phyloP scores from a whole-genome alignment of 2,797 vertebrate genomes.

The Crenuchus spilurus region DNA sequence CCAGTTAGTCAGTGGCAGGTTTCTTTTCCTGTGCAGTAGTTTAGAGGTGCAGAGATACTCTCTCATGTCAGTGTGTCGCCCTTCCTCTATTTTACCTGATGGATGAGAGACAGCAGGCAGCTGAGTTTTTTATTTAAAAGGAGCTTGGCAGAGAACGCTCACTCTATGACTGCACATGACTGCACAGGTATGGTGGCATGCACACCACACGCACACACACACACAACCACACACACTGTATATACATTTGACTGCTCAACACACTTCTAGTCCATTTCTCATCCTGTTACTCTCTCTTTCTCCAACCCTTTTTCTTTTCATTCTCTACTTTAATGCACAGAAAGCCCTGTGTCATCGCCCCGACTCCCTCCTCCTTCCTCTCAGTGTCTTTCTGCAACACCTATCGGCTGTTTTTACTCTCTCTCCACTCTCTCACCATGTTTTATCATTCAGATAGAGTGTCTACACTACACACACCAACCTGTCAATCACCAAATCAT shows the following conservation, averaged over 20 bases:
- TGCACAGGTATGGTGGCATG: neutral
- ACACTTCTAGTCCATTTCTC: neutral
- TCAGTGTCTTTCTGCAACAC: neutral
- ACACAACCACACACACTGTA: conserved; percentile 14
- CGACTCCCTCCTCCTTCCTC: neutral
- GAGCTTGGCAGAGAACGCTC: conserved; percentile 25
- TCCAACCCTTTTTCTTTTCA: conserved; percentile 8
- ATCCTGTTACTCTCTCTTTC: neutral
- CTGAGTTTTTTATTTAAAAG: conserved; percentile 21
- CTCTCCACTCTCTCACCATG: neutral
- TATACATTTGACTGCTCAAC: neutral
- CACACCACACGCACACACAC: conserved; percentile 7
- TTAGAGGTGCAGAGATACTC: conserved; percentile 5
- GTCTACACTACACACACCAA: neutral
- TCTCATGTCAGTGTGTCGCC: conserved; percentile 4
- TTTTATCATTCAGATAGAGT: neutral
- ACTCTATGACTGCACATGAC: conserved; percentile 15
- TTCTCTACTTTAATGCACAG: neutral
- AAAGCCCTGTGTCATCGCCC: conserved; percentile 2
- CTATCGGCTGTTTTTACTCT: neutral
- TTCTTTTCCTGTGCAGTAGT: neutral
- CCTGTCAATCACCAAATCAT: neutral
- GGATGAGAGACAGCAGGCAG: neutral
- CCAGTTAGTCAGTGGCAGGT: neutral
- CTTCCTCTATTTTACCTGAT: conserved; percentile 28